Evolutionary conservation across 1,140 invertebrate species (phyloP).

Genomic region (Elymnias hypermnestra): DNA sequence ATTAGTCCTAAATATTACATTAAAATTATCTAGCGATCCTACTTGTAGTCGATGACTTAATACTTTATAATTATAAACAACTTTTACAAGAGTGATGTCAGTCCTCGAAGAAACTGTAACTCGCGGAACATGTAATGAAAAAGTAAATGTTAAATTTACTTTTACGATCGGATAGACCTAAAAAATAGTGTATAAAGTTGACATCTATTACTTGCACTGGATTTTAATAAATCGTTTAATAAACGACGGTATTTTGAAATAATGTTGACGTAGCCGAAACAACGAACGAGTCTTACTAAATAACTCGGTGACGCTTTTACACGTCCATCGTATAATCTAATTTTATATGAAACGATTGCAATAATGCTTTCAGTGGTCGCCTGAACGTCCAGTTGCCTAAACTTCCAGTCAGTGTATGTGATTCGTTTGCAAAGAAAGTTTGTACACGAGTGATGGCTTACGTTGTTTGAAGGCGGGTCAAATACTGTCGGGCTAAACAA

Average conservation of each 20-base stretch:
- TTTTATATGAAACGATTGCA: constrained; percentile 15
- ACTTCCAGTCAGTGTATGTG: constrained; percentile 11
- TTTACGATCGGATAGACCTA: too few species aligned
- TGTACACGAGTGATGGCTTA: background rate
- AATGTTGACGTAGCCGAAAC: constrained; percentile 8
- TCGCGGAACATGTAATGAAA: too few species aligned
- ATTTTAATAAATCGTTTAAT: too few species aligned
- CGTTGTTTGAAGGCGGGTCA: background rate
- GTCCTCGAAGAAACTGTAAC: constrained; percentile 22
- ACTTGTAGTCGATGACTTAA: constrained; percentile 4
- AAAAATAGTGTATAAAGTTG: too few species aligned
- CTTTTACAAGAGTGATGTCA: constrained; percentile 31
- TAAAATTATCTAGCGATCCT: too few species aligned
- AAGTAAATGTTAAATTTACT: too few species aligned
- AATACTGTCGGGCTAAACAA: background rate
- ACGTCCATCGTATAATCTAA: constrained; percentile 12
- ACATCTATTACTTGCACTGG: too few species aligned
- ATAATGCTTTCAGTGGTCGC: constrained; percentile 17
- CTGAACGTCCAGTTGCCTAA: constrained; percentile 6
- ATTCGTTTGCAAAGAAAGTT: constrained; percentile 11
- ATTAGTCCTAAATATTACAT: too few species aligned
- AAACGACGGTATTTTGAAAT: background rate
- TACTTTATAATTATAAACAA: constrained; percentile 30
- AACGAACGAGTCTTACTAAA: background rate
- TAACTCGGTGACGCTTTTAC: constrained; percentile 8